These are phyloP conservation scores for Phyllostomus discolor DNA, from an alignment of 2,113 vertebrate species.

Conservation along the genomic window DNA sequence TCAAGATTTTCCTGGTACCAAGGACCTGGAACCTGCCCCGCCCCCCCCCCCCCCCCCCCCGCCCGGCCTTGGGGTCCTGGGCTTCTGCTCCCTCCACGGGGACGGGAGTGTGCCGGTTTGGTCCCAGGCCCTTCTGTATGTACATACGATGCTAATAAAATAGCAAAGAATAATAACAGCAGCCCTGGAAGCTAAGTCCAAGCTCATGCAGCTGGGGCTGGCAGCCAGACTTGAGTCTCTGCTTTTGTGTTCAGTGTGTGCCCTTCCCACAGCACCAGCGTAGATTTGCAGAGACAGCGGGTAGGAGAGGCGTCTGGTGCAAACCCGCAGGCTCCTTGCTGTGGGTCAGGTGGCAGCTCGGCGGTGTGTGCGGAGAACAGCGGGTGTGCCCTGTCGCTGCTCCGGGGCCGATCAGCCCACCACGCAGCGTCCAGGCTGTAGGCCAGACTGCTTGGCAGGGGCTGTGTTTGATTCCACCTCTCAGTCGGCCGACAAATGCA, in stretches of 20 bases:
- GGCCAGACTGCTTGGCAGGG: slow-evolving; percentile 48
- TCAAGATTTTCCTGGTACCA: neutral
- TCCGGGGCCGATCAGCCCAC: neutral
- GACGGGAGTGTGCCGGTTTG: neutral
- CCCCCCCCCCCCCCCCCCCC: neutral
- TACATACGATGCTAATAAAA: neutral
- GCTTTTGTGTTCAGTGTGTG: neutral
- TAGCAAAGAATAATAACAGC: neutral
- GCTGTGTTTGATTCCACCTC: neutral
- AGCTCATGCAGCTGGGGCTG: neutral
- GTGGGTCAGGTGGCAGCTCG: neutral
- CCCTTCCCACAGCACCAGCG: neutral
- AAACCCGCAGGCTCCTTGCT: neutral
- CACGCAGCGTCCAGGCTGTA: neutral
- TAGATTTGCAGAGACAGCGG: neutral
- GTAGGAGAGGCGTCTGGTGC: neutral
- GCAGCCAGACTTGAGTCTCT: neutral
- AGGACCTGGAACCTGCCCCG: neutral
- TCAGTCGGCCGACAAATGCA: neutral
- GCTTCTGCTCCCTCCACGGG: neutral
- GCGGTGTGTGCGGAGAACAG: neutral
- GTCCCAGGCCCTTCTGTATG: neutral
- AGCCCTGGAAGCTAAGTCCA: neutral
- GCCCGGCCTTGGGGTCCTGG: neutral
- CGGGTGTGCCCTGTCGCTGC: neutral